These are phyloP conservation scores for Seira musarum DNA, from an alignment of 2,888 invertebrate genomes.

Conservation along the genomic window DNA sequence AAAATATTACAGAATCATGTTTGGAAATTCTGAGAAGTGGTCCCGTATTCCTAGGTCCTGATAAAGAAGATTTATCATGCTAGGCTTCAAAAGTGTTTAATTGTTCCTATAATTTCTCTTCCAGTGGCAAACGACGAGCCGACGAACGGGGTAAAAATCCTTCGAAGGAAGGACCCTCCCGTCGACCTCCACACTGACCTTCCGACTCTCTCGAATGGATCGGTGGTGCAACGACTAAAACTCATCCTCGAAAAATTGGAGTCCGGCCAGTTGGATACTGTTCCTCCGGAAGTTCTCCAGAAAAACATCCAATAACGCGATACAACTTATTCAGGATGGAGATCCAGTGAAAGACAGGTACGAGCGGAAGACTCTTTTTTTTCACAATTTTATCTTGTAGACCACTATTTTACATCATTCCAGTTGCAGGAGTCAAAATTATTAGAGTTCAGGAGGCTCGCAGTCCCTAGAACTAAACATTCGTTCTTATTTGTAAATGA, in stretches of 20 bases:
- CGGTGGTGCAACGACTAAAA: constrained; percentile 82
- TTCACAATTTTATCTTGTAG: no score
- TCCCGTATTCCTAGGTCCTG: no score
- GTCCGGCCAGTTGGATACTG: constrained; percentile 82
- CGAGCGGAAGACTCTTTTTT: constrained; percentile 53
- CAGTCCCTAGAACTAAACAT: no score
- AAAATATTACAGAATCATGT: no score
- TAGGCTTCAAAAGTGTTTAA: no score
- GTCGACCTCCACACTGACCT: constrained; percentile 68
- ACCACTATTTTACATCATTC: no score
- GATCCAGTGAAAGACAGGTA: constrained; percentile 66
- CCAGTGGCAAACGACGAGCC: constrained; percentile 69
- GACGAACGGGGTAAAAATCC: constrained; percentile 69
- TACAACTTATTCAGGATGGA: constrained; percentile 68
- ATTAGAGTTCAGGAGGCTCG: no score
- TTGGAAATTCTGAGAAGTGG: no score
- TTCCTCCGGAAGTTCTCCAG: constrained; percentile 90
- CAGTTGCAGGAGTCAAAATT: no score
- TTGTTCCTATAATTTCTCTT: no score
- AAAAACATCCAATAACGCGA: constrained; percentile 93
- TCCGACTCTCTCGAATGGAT: constrained; percentile 61
- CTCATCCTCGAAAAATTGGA: constrained; percentile 80
- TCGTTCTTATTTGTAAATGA: no score
- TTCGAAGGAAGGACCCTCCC: constrained; percentile 70
- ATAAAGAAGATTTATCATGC: no score